phyloP scores from a whole-genome alignment of 2,888 invertebrate species.

The Cremastinae sp. region DNA sequence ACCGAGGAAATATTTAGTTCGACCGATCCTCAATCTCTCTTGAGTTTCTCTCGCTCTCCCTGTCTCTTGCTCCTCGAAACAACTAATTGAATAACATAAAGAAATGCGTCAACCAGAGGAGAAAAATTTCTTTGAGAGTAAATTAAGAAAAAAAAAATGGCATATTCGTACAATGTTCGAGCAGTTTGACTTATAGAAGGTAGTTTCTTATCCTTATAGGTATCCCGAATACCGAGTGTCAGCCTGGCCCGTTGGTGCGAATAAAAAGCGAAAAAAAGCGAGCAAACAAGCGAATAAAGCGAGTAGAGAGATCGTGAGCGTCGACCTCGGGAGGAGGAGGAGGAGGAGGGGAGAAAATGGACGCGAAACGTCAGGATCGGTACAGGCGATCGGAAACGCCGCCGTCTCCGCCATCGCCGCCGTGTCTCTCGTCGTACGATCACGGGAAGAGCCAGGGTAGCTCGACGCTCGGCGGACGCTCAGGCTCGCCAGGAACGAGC shows the following conservation, averaged over 20 bases:
- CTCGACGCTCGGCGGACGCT: conserved; percentile 50
- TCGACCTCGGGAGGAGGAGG: neutral
- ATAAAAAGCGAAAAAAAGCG: conserved; percentile 22
- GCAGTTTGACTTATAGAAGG: conserved; percentile 83
- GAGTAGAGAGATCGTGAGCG: conserved; percentile 5
- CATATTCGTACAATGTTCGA: conserved; percentile 66
- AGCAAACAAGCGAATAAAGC: conserved; percentile 5
- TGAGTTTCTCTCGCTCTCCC: conserved; percentile 39
- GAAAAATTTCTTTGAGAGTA: conserved; percentile 5
- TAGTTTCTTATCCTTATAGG: conserved; percentile 87
- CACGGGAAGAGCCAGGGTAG: conserved; percentile 2
- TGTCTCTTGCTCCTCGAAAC: conserved; percentile 30
- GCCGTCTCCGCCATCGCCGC: conserved; percentile 76
- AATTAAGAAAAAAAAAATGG: conserved; percentile 64
- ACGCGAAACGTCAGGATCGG: conserved; percentile 82
- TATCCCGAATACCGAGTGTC: conserved; percentile 82
- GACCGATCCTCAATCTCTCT: neutral
- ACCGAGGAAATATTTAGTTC: neutral
- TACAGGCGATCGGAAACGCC: conserved; percentile 76
- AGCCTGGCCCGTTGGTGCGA: conserved; percentile 79
- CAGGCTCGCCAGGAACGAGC: conserved; percentile 66
- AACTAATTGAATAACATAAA: conserved; percentile 8
- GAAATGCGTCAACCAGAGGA: conserved; percentile 9
- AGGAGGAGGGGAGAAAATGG: conserved; percentile 72
- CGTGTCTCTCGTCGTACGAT: conserved; percentile 52